Conservation (phyloP, 35 echinoderm and acorn worm species). For the Nesometra sesokonis region DNA sequence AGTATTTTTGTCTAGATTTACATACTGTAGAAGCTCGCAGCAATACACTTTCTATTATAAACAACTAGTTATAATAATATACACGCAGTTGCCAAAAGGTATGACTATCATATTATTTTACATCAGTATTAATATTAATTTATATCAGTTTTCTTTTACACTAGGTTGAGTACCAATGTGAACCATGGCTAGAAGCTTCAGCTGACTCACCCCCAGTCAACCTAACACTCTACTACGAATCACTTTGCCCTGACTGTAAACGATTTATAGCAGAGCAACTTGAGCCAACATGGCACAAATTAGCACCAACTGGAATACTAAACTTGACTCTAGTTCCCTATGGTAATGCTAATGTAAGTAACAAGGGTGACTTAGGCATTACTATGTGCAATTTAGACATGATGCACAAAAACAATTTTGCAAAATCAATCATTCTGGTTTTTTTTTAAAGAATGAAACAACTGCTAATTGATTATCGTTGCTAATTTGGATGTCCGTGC, state of each 20-base stretch:
- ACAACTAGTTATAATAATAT: too few species aligned
- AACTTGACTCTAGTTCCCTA: slow-evolving; percentile 76
- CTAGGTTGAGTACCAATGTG: slow-evolving; percentile 87
- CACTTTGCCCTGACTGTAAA: slow-evolving; percentile 68
- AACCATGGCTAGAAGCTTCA: background rate
- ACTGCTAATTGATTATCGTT: too few species aligned
- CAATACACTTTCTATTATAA: too few species aligned
- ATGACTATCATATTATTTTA: background rate
- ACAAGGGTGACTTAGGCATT: too few species aligned
- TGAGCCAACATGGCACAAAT: slow-evolving; percentile 45
- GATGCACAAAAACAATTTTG: too few species aligned
- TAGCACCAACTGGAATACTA: slow-evolving; percentile 28
- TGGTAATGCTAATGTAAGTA: slow-evolving; percentile 71
- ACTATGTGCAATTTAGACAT: too few species aligned
- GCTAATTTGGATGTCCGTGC: too few species aligned
- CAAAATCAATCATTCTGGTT: too few species aligned
- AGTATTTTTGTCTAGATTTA: too few species aligned
- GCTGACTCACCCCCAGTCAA: slow-evolving; percentile 30
- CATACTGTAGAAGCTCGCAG: too few species aligned
- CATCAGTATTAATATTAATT: background rate
- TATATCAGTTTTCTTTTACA: background rate
- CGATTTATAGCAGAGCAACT: slow-evolving; percentile 50
- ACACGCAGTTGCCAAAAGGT: background rate
- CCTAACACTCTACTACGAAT: slow-evolving; percentile 66
- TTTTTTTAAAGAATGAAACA: too few species aligned